Evolutionary conservation across 2,113 vertebrate genomes (phyloP).

Genomic region (Saguinus midas): DNA sequence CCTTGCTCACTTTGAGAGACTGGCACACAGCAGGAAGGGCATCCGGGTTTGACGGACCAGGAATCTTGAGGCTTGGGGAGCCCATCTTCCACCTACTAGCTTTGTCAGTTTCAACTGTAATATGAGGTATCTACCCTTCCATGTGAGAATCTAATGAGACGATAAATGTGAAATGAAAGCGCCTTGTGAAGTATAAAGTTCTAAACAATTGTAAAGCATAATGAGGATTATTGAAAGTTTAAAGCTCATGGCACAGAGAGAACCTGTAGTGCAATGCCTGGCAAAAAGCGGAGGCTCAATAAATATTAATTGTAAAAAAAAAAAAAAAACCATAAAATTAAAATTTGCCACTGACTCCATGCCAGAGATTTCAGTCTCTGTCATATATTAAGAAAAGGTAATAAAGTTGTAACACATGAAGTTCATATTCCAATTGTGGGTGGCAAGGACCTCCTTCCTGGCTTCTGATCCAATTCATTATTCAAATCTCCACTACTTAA

Average conservation of each 20-base stretch:
- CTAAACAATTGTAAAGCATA: background rate
- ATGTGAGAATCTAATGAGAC: background rate
- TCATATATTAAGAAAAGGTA: constrained; percentile 38
- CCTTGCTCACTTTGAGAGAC: background rate
- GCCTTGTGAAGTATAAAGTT: background rate
- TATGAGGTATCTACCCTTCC: background rate
- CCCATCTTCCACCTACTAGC: background rate
- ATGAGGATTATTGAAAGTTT: background rate
- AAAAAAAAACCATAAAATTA: background rate
- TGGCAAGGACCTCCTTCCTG: constrained; percentile 52
- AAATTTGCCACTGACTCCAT: constrained; percentile 22
- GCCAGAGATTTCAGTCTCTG: constrained; percentile 26
- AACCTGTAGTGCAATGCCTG: background rate
- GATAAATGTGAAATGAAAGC: background rate
- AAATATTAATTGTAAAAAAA: background rate
- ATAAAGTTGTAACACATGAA: constrained; percentile 59
- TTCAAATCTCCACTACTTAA: constrained; percentile 35
- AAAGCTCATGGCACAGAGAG: background rate
- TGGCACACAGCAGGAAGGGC: background rate
- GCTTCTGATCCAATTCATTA: constrained; percentile 66
- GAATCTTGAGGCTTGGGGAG: background rate
- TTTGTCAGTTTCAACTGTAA: background rate
- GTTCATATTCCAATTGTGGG: constrained; percentile 45
- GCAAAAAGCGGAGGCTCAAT: background rate
- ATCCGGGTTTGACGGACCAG: background rate